Percentiles rank a stretch among this genome's conserved stretches.
Evolutionary conservation across 2,888 invertebrate species (phyloP).

Genomic region (Muschampia staudingeri): DNA sequence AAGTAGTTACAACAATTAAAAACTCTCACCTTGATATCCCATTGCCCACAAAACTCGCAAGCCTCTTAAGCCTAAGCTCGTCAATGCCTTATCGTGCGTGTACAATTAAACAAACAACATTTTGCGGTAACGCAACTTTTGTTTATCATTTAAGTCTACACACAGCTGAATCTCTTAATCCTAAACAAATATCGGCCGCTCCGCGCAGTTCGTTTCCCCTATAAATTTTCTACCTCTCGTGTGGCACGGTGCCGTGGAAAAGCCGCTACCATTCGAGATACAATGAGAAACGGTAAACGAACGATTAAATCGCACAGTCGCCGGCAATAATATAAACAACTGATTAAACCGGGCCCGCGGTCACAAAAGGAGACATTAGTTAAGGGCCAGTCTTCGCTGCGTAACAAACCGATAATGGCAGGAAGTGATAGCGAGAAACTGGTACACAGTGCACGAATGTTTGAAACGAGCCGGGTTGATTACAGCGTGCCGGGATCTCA

Average conservation of each 20-base stretch:
- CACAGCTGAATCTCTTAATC: conserved; percentile 87
- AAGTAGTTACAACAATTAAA: no score
- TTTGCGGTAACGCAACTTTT: conserved; percentile 85
- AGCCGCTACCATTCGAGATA: conserved; percentile 78
- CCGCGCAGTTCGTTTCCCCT: conserved; percentile 69
- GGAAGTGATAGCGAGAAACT: conserved; percentile 86
- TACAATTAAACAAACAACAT: conserved; percentile 88
- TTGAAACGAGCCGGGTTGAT: conserved; percentile 74
- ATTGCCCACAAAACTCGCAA: conserved; percentile 17
- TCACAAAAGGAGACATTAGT: conserved; percentile 91
- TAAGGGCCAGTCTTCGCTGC: conserved; percentile 80
- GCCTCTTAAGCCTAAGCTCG: conserved; percentile 60
- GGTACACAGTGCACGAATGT: conserved; percentile 77
- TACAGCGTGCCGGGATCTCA: conserved; percentile 67
- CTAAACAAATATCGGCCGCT: conserved; percentile 86
- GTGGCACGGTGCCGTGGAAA: conserved; percentile 72
- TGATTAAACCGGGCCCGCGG: conserved; percentile 86
- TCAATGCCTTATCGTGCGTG: conserved; percentile 85
- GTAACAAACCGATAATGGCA: conserved; percentile 86
- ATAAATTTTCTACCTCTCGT: conserved; percentile 79
- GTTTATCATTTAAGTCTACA: conserved; percentile 86
- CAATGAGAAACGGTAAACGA: conserved; percentile 88
- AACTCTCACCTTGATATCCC: not conserved
- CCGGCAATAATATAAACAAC: conserved; percentile 90
- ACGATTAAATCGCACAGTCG: conserved; percentile 87